phyloP scores from a whole-genome alignment of 2,797 vertebrate species.

The Hyperoplus immaculatus region DNA sequence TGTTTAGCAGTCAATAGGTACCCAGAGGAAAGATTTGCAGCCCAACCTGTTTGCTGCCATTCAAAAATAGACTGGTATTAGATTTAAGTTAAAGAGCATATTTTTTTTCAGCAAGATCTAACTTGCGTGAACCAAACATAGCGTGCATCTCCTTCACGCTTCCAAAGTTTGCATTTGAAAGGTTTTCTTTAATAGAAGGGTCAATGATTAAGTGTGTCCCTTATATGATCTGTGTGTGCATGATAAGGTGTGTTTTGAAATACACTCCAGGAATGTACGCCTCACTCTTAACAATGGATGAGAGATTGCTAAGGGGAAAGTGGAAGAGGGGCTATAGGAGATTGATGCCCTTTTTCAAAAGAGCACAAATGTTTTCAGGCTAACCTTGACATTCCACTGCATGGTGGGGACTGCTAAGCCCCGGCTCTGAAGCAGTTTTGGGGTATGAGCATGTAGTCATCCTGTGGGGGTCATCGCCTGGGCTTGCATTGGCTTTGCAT shows the following conservation, averaged over 20 bases:
- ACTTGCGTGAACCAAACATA: neutral
- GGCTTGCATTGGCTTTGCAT: conserved; percentile 32
- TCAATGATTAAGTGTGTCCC: neutral
- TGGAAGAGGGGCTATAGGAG: neutral
- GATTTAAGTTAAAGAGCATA: neutral
- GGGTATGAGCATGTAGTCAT: conserved; percentile 14
- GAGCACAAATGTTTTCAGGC: neutral
- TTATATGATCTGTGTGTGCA: neutral
- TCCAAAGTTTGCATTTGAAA: neutral
- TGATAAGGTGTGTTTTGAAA: conserved; percentile 15
- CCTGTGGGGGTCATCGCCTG: neutral
- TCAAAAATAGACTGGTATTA: conserved; percentile 5
- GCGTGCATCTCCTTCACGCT: neutral
- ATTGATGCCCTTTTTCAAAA: conserved; percentile 3
- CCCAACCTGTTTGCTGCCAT: conserved; percentile 59
- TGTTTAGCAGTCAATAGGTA: conserved; percentile 25
- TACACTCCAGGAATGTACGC: neutral
- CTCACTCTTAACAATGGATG: conserved; percentile 24
- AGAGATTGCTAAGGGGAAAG: conserved; percentile 5
- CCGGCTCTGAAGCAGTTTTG: neutral
- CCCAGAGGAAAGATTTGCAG: conserved; percentile 42
- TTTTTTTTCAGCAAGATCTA: neutral
- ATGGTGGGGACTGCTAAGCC: neutral
- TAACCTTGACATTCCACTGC: conserved; percentile 32
- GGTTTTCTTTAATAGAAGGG: neutral